Base-by-base conservation (phyloP, 2,113 vertebrate species). In the Catharus fuscescens region DNA sequence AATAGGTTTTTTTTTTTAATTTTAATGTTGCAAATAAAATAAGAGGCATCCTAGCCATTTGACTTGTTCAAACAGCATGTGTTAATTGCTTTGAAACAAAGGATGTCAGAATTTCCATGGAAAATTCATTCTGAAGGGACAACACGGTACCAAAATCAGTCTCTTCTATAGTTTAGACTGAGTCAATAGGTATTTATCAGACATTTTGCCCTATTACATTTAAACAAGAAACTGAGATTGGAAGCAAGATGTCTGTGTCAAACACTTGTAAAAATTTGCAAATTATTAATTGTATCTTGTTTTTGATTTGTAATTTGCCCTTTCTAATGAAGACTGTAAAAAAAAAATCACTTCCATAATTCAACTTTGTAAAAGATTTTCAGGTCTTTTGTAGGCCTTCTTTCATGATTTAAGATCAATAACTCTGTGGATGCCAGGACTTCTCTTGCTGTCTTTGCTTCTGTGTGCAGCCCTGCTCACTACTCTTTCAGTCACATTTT, bases 231-330 rank as follows among this genome's bases (percentile, higher is more conserved):
- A 95, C 76, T 56, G 90, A 72, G 66, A 72, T 72, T 93, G 54
- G 80, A 70, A 87, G 52, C 52, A 94, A 86, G 60, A 60, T 21
- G 71, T 92, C 6, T 21, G 67, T 77, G 62, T 73, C 84, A 94
- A 89, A 82, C 38, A 84, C 48, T 93, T 95, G 36, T 90, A 93
- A 53, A 78, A 66, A 72, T 79, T 95, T 92, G 64, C 48, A 93
- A 97, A 97, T 90, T 92, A 96, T 93, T 87, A 48, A 67, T 76
- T 83, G 6, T 85, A 89, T 92, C 28, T 34, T 87, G 32, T 90
- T 88, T 50, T 59, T 34, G 48, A 71, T 96, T 90, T 94, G 44
- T 83, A 47, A 40, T 87, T 78, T 90, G 8, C 82, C n/a, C 32
- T 94, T 92, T 87, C 78, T 94, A 56, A 59, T 34, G 8, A 79